Evolutionary conservation across 2,113 vertebrate genomes (phyloP).

Genomic region (Protobothrops mucrosquamatus): DNA sequence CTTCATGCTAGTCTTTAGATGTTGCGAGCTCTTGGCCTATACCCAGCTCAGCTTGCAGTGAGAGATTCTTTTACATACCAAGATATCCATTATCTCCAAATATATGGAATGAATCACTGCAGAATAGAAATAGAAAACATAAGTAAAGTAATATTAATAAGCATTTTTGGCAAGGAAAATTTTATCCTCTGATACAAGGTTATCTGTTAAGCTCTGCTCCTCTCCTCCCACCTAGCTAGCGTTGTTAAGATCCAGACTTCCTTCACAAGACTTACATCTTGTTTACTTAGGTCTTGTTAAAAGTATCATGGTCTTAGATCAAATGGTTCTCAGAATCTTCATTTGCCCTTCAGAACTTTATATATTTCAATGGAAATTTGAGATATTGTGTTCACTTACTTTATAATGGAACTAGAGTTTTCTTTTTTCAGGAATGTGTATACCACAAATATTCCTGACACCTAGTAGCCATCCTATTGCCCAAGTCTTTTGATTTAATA

Average conservation of each 20-base stretch:
- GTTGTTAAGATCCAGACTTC: conserved; percentile 50
- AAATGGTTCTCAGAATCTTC: conserved; percentile 22
- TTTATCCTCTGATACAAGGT: conserved; percentile 56
- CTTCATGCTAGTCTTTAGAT: conserved; percentile 38
- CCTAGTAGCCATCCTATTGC: not conserved
- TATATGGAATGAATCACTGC: conserved; percentile 49
- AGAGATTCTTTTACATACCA: conserved; percentile 52
- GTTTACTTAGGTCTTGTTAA: conserved; percentile 19
- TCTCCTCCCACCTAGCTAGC: conserved; percentile 45
- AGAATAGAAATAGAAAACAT: conserved; percentile 53
- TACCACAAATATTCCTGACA: not conserved
- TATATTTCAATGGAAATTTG: conserved; percentile 16
- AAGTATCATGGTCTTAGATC: conserved; percentile 27
- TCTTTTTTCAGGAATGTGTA: not conserved
- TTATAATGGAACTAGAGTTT: not conserved
- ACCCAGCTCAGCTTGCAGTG: conserved; percentile 31
- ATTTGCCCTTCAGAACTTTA: not conserved
- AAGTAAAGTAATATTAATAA: conserved; percentile 67
- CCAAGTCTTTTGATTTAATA: not conserved
- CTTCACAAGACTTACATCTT: not conserved
- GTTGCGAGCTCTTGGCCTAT: conserved; percentile 56
- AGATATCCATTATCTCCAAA: conserved; percentile 54
- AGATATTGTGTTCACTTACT: not conserved
- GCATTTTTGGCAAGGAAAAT: conserved; percentile 55
- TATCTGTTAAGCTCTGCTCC: conserved; percentile 57